phyloP scores from a whole-genome alignment of 1,140 invertebrate genomes.

The Anthonomus grandis region DNA sequence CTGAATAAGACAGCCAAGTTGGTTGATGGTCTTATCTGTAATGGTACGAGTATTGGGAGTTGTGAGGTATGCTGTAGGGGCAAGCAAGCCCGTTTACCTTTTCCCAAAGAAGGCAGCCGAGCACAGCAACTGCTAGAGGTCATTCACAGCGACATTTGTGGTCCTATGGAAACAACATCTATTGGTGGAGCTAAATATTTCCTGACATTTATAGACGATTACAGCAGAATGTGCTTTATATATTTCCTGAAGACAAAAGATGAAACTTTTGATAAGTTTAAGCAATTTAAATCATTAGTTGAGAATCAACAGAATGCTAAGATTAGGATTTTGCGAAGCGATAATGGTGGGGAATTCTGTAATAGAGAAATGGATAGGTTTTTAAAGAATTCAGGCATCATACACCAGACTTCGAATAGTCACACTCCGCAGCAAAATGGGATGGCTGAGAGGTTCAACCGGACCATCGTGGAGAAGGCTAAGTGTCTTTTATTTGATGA shows the following conservation, averaged over 20 bases:
- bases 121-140: conserved; percentile 34
- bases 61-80: no score
- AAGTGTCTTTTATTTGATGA: conserved; percentile 45
- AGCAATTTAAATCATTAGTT: conserved; percentile 37
- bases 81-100: no score
- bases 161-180: conserved; percentile 39
- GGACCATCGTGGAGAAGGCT: conserved; percentile 46
- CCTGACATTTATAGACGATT: conserved; percentile 47
- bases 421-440: conserved; percentile 50
- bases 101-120: conserved; percentile 28
- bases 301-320: conserved; percentile 31
- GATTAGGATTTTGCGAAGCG: conserved; percentile 41
- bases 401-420: conserved; percentile 31
- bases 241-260: conserved; percentile 45
- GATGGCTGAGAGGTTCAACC: conserved; percentile 46
- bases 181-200: conserved; percentile 44
- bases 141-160: conserved; percentile 41
- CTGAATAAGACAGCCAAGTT: no score
- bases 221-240: conserved; percentile 39
- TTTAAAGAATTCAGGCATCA: conserved; percentile 34
- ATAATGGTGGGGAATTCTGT: conserved; percentile 38
- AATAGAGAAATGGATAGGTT: conserved; percentile 33
- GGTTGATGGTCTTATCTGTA: no score
- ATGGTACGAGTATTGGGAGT: no score
- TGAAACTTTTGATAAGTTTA: conserved; percentile 34